A percentile compares a stretch with the other conserved stretches of the same genome.
phyloP scores from a whole-genome alignment of 1,140 invertebrate species.

The Lasioglossum albipes region DNA sequence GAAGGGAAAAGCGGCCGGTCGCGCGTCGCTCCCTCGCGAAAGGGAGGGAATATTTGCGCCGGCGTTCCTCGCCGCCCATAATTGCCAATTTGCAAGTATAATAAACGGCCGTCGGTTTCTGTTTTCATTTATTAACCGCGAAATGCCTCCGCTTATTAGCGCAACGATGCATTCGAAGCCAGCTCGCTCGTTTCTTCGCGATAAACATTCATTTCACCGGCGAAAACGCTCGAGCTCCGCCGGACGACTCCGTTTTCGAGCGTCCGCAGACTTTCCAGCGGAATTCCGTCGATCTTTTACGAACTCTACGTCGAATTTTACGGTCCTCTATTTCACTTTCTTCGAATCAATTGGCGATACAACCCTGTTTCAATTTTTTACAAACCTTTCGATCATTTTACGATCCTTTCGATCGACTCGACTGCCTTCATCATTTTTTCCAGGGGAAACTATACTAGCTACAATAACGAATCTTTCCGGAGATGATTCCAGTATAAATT shows the following conservation, averaged over 20 bases:
- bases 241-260: too few species aligned
- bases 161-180: constrained; percentile 67
- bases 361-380: too few species aligned
- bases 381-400: too few species aligned
- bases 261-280: not conserved
- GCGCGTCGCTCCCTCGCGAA: not conserved
- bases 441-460: too few species aligned
- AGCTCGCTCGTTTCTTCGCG: constrained; percentile 30
- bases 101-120: constrained; percentile 62
- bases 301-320: too few species aligned
- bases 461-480: too few species aligned
- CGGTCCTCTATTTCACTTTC: not conserved
- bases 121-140: constrained; percentile 75
- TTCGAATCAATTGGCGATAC: not conserved
- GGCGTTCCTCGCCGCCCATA: constrained; percentile 53
- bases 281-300: not conserved
- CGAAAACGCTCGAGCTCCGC: not conserved
- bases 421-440: too few species aligned
- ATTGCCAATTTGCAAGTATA: constrained; percentile 76
- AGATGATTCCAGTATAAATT: too few species aligned
- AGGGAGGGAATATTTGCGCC: constrained; percentile 31
- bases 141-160: constrained; percentile 72
- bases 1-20: constrained; percentile 16
- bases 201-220: constrained; percentile 11
- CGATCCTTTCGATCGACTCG: too few species aligned